phyloP scores from a whole-genome alignment of 2,797 vertebrate genomes.

The Rousettus madagascariensis region DNA sequence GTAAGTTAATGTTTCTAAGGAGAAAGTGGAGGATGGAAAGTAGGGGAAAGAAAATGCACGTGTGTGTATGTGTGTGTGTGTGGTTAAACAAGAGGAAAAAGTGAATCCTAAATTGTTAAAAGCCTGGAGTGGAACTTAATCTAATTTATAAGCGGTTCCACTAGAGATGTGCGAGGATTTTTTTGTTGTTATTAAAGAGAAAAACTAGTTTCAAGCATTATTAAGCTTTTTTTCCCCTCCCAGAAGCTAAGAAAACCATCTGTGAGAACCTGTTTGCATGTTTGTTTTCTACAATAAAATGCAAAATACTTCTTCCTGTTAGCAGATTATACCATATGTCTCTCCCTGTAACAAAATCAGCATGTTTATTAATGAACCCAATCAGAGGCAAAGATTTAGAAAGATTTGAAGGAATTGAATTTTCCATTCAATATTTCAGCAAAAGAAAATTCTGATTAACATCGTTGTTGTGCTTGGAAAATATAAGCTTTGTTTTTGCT shows the following conservation, averaged over 20 bases:
- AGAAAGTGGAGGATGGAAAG: background rate
- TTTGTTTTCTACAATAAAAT: conserved; percentile 99
- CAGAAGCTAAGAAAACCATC: conserved; percentile 95
- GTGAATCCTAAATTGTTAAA: conserved; percentile 67
- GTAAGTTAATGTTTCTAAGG: conserved; percentile 58
- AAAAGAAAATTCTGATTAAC: conserved; percentile 81
- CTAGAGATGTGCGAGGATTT: conserved; percentile 32
- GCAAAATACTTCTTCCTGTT: conserved; percentile 98
- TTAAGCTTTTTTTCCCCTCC: conserved; percentile 86
- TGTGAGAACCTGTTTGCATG: conserved; percentile 99
- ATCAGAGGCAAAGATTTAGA: conserved; percentile 91
- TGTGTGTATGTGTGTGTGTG: background rate
- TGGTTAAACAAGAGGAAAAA: conserved; percentile 45
- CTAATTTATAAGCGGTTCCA: conserved; percentile 80
- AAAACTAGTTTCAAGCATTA: conserved; percentile 86
- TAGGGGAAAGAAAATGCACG: background rate
- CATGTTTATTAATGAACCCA: conserved; percentile 99
- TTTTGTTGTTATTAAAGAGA: conserved; percentile 72
- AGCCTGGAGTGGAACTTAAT: conserved; percentile 71
- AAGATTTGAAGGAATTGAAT: conserved; percentile 83
- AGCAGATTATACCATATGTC: conserved; percentile 98
- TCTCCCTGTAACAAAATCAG: conserved; percentile 93
- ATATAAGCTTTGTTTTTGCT: conserved; percentile 80
- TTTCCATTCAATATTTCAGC: conserved; percentile 81
- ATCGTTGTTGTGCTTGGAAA: conserved; percentile 81